Evolutionary conservation across 2,888 invertebrate species (phyloP).

Genomic region (Parapristionchus giblindavisi): DNA sequence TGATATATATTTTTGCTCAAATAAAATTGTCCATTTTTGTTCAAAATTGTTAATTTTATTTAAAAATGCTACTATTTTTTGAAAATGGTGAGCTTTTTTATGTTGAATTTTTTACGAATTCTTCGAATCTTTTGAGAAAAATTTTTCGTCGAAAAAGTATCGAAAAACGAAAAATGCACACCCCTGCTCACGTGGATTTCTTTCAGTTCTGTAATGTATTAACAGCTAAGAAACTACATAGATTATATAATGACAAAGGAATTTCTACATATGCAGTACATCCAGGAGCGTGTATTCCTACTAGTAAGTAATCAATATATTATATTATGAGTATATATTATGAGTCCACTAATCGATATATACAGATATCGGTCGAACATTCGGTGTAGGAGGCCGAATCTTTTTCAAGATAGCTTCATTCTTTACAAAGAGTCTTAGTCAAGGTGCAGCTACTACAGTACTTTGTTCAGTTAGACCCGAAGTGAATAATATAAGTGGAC

Average conservation of each 20-base stretch:
- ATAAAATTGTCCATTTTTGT: too few relatives aligned
- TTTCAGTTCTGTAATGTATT: constrained; percentile 26
- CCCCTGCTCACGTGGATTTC: too few relatives aligned
- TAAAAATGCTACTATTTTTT: too few relatives aligned
- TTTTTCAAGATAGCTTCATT: constrained; percentile 10
- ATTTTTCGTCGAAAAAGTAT: too few relatives aligned
- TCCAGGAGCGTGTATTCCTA: constrained; percentile 31
- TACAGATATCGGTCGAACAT: constrained; percentile 18
- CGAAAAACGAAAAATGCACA: too few relatives aligned
- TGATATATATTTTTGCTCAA: too few relatives aligned
- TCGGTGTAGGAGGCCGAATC: constrained; percentile 11
- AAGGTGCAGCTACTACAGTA: constrained; percentile 33
- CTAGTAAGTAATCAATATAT: neutral
- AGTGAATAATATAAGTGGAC: constrained; percentile 1
- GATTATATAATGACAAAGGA: neutral
- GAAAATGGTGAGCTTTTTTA: too few relatives aligned
- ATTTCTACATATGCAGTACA: constrained; percentile 29
- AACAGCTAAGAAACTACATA: constrained; percentile 6
- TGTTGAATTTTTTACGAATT: too few relatives aligned
- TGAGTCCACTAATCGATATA: neutral
- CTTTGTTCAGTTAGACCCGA: constrained; percentile 24
- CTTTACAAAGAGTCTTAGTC: constrained; percentile 30
- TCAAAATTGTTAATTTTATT: too few relatives aligned
- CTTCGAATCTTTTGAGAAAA: too few relatives aligned
- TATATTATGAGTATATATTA: neutral